A percentile compares a stretch with the other conserved stretches of the same genome.
These are phyloP conservation scores for Riparia riparia DNA, from an alignment of 2,113 vertebrate genomes.

Conservation along the genomic window DNA sequence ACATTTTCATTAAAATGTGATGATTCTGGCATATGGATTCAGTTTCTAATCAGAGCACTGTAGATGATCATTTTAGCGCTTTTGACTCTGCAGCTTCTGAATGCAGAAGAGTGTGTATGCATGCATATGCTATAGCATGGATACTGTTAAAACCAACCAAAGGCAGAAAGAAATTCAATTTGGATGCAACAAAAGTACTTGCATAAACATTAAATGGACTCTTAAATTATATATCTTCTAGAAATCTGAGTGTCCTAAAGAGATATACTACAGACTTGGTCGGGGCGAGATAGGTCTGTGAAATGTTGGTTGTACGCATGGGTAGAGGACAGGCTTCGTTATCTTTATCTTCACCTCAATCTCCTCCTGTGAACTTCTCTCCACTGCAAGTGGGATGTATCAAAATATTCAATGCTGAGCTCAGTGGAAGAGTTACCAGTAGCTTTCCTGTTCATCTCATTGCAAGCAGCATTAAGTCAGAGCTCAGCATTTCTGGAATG, in stretches of 20 bases:
- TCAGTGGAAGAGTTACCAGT: not conserved
- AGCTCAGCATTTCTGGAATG: not conserved
- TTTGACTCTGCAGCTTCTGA: not conserved
- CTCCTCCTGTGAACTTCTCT: not conserved
- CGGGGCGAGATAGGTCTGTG: not conserved
- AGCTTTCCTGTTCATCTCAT: not conserved
- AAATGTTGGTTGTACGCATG: not conserved
- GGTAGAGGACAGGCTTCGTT: not conserved
- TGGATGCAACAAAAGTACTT: not conserved
- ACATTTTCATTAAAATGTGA: not conserved
- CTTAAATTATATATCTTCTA: not conserved
- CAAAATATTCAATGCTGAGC: not conserved
- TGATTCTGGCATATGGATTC: not conserved
- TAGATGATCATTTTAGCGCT: not conserved
- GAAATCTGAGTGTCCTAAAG: not conserved
- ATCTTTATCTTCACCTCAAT: not conserved
- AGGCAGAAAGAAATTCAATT: not conserved
- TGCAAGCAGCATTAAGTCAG: not conserved
- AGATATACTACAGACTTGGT: not conserved
- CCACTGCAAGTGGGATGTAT: not conserved
- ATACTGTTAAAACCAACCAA: not conserved
- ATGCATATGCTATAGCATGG: not conserved
- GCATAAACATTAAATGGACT: not conserved
- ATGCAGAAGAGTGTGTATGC: not conserved
- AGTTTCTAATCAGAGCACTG: not conserved